Evolutionary conservation across 2,113 vertebrate genomes (phyloP).

Genomic region (Pluvianellus socialis): DNA sequence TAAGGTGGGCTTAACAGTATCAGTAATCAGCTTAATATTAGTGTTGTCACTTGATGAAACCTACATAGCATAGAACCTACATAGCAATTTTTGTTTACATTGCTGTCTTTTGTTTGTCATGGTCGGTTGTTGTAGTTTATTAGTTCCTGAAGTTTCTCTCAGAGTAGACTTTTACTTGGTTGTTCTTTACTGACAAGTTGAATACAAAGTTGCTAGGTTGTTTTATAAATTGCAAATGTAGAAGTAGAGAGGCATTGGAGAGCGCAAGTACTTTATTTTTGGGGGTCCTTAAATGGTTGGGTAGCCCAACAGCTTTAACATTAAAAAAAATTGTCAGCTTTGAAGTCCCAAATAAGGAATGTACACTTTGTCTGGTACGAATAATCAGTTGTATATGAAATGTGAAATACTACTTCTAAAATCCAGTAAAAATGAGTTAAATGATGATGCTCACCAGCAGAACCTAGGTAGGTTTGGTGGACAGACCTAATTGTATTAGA

Average conservation of each 20-base stretch:
- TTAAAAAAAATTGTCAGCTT: background rate
- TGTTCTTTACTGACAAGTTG: background rate
- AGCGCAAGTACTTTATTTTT: background rate
- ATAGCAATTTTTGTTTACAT: background rate
- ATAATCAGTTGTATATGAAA: background rate
- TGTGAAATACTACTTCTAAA: background rate
- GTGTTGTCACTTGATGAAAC: background rate
- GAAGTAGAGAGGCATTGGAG: background rate
- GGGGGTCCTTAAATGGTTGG: background rate
- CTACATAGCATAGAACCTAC: background rate
- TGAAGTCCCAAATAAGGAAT: background rate
- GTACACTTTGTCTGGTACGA: background rate
- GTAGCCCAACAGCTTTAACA: background rate
- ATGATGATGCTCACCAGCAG: background rate
- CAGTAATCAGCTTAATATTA: background rate
- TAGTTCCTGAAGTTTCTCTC: background rate
- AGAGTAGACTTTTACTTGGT: background rate
- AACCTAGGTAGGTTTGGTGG: background rate
- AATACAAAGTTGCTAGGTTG: background rate
- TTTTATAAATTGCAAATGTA: background rate
- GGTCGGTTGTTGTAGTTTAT: background rate
- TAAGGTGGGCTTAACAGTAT: background rate
- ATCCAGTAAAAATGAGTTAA: background rate
- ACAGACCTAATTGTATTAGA: background rate
- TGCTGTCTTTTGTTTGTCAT: background rate